Percentiles rank a stretch among this genome's conserved stretches.
phyloP scores from a whole-genome alignment of 2,888 invertebrate species.

The Euspilapteryx auroguttella region DNA sequence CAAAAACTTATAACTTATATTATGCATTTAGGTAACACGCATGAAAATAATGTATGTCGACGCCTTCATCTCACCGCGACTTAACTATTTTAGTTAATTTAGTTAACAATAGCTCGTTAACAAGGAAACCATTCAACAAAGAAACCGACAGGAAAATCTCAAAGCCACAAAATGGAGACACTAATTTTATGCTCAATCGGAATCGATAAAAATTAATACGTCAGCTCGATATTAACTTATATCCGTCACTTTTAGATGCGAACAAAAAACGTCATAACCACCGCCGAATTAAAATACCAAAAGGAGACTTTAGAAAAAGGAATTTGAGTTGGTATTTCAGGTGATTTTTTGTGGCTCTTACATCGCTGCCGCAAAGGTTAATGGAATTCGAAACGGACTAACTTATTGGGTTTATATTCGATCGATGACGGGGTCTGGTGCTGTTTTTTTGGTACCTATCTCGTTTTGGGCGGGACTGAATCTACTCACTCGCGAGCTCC shows the following conservation, averaged over 20 bases:
- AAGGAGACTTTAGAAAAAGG: conserved; percentile 27
- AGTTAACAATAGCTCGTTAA: too few species aligned
- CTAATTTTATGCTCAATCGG: conserved; percentile 55
- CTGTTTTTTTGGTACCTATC: conserved; percentile 18
- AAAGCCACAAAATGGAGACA: conserved; percentile 19
- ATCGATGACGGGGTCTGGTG: conserved; percentile 18
- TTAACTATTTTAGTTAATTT: too few species aligned
- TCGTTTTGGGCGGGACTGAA: conserved; percentile 19
- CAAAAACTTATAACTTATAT: too few species aligned
- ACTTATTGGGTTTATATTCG: conserved; percentile 24
- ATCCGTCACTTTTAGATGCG: conserved; percentile 13
- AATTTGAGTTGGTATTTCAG: conserved; percentile 32
- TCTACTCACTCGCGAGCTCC: conserved; percentile 20
- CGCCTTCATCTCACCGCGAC: conserved; percentile 51
- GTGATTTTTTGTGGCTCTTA: conserved; percentile 39
- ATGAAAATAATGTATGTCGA: too few species aligned
- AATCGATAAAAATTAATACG: conserved; percentile 50
- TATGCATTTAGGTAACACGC: too few species aligned
- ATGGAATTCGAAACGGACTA: conserved; percentile 35
- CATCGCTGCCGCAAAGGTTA: conserved; percentile 37
- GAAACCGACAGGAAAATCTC: too few species aligned
- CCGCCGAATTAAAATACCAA: conserved; percentile 14
- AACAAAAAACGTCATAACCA: conserved; percentile 32
- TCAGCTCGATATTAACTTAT: conserved; percentile 14
- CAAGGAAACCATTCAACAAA: too few species aligned